Evolutionary conservation across 2,797 vertebrate genomes (phyloP), one percentile per base, ranked within the genome.

Genomic region (Philypnodon macrostomus): DNA sequence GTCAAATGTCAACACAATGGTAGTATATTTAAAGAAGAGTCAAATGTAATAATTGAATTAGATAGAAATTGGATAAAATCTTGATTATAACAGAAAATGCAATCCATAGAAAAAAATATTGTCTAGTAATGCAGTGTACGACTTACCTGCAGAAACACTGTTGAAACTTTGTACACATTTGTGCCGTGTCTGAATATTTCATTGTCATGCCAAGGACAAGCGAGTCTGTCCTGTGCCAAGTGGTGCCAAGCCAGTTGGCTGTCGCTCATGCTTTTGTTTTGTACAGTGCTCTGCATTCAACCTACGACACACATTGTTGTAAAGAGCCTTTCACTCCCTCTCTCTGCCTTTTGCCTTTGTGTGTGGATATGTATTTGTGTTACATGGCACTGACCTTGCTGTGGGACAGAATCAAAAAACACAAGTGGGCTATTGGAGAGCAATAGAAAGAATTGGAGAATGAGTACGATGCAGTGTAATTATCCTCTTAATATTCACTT

Each of bases 171-270:
- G 15, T 27, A 2, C 27, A 18, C 47, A 42, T 56, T 7, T 24
- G 32, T 37, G 48, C 33, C n/a, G 23, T 44, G 48, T 45, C 2
- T 59, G 58, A 2, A 37, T 69, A 48, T 50, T 74, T 81, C 71
- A 77, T 81, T 83, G 75, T 76, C 78, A 78, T 72, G 67, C 80
- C 84, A 85, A 85, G 79, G 81, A 86, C 84, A 76, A 77, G 51
- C 55, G 7, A 56, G 53, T 56, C 34, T 42, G 53, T 60, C 58
- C 76, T 21, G 74, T 82, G 84, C 85, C 86, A 88, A 85, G 86
- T 81, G 63, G 77, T 74, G 68, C 77, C 64, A 76, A 69, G 85
- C 88, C 86, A 91, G 85, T 82, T 90, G 86, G 88, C 88, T 79
- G 75, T 58, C 60, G 64, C 64, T 79, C 57, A 55, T 59, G 67